Conservation (phyloP, 2,888 invertebrate genomes). For the Saturnia japonica region DNA sequence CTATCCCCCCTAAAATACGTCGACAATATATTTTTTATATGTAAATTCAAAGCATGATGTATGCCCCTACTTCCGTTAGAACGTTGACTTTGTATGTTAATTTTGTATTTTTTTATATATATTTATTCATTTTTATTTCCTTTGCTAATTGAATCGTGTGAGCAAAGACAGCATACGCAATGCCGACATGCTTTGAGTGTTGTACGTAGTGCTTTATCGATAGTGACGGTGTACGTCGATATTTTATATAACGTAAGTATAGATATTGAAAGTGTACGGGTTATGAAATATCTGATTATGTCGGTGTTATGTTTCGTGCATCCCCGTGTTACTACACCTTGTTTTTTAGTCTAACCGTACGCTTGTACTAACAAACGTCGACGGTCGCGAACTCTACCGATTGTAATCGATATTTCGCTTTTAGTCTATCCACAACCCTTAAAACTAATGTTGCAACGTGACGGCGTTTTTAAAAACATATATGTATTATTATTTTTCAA, state of each 20-base stretch:
- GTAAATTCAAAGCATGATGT: constrained; percentile 66
- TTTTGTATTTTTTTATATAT: constrained; percentile 36
- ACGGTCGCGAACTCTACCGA: constrained; percentile 58
- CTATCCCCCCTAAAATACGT: constrained; percentile 26
- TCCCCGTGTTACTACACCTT: constrained; percentile 69
- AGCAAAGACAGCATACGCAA: constrained; percentile 54
- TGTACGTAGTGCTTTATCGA: constrained; percentile 63
- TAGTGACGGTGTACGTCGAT: constrained; percentile 42
- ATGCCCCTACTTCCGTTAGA: constrained; percentile 40
- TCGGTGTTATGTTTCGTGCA: constrained; percentile 68
- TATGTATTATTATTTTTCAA: constrained; percentile 39
- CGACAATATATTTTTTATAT: constrained; percentile 30
- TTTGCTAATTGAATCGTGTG: constrained; percentile 50
- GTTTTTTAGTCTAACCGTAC: constrained; percentile 68
- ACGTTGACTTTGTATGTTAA: constrained; percentile 21
- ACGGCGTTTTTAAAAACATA: constrained; percentile 47
- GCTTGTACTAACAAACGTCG: constrained; percentile 76
- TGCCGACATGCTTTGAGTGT: constrained; percentile 74
- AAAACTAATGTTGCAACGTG: constrained; percentile 70
- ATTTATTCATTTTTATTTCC: constrained; percentile 42
- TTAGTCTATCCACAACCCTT: constrained; percentile 80
- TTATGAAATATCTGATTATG: constrained; percentile 32
- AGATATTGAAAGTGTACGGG: constrained; percentile 65
- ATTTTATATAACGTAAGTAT: constrained; percentile 46
- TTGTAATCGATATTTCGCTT: constrained; percentile 44